phyloP scores from a whole-genome alignment of 2,113 vertebrate species.

The Neolamprologus cancellatus region DNA sequence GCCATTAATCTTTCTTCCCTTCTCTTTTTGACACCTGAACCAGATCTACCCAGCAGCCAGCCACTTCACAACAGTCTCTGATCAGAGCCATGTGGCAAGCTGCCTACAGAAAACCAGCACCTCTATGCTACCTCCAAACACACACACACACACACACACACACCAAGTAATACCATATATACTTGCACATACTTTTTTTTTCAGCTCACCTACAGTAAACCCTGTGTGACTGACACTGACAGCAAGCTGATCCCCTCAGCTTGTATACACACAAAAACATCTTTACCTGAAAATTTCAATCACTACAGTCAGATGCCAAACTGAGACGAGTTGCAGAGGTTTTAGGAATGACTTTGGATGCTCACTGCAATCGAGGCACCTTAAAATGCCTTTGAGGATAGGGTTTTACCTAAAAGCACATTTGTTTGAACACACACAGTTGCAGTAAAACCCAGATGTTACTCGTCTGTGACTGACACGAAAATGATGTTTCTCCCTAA shows the following conservation, averaged over 20 bases:
- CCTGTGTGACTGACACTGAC: slow-evolving; percentile 56
- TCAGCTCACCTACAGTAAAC: slow-evolving; percentile 46
- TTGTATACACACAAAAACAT: neutral
- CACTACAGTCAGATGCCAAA: slow-evolving; percentile 69
- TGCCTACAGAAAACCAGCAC: slow-evolving; percentile 21
- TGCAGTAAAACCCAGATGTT: slow-evolving; percentile 41
- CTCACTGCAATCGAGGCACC: slow-evolving; percentile 61
- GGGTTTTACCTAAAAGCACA: slow-evolving; percentile 40
- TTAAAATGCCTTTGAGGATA: slow-evolving; percentile 62
- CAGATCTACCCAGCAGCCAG: slow-evolving; percentile 36
- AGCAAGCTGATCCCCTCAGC: slow-evolving; percentile 51
- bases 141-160: neutral
- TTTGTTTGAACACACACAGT: slow-evolving; percentile 50
- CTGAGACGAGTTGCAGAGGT: slow-evolving; percentile 26
- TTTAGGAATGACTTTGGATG: slow-evolving; percentile 69
- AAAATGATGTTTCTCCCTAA: slow-evolving; percentile 48
- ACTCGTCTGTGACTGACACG: slow-evolving; percentile 45
- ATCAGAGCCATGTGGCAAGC: slow-evolving; percentile 34
- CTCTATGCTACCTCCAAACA: neutral
- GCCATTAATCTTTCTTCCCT: slow-evolving; percentile 71
- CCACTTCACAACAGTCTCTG: slow-evolving; percentile 41
- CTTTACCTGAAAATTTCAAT: slow-evolving; percentile 56
- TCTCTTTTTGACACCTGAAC: slow-evolving; percentile 62
- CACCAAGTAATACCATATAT: neutral
- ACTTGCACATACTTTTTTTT: neutral